Conservation (phyloP, 2,113 vertebrate species). For the Myocastor coypus region DNA sequence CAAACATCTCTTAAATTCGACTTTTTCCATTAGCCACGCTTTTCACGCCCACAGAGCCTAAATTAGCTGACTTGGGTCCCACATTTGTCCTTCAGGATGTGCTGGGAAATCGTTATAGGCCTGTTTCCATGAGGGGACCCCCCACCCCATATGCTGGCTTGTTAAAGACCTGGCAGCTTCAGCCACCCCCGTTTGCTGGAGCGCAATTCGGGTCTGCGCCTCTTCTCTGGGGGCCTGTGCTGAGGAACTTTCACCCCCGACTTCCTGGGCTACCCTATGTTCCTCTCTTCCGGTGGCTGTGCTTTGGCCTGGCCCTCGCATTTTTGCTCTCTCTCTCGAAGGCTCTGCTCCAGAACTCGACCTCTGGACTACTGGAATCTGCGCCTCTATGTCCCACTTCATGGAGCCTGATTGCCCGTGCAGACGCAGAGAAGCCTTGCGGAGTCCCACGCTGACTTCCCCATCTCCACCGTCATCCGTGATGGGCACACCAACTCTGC, state of each 20-base stretch:
- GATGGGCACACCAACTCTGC: background rate
- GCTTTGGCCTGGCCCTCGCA: background rate
- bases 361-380: background rate
- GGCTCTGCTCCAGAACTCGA: background rate
- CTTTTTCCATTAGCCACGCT: background rate
- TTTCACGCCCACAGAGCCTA: background rate
- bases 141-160: background rate
- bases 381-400: background rate
- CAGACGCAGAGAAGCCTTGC: background rate
- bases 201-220: fast-evolving
- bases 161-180: background rate
- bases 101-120: background rate
- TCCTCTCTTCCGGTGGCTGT: too few relatives aligned
- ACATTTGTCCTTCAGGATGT: background rate
- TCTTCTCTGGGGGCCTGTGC: background rate
- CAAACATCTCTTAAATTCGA: too few relatives aligned
- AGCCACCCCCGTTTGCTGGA: background rate
- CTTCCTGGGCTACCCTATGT: background rate
- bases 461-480: too few relatives aligned
- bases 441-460: background rate
- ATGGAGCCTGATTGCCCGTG: background rate
- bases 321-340: background rate
- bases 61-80: background rate
- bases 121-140: background rate
- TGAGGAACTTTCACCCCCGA: background rate